phyloP scores from a whole-genome alignment of 2,888 invertebrate species.

The Luffia ferchaultella region DNA sequence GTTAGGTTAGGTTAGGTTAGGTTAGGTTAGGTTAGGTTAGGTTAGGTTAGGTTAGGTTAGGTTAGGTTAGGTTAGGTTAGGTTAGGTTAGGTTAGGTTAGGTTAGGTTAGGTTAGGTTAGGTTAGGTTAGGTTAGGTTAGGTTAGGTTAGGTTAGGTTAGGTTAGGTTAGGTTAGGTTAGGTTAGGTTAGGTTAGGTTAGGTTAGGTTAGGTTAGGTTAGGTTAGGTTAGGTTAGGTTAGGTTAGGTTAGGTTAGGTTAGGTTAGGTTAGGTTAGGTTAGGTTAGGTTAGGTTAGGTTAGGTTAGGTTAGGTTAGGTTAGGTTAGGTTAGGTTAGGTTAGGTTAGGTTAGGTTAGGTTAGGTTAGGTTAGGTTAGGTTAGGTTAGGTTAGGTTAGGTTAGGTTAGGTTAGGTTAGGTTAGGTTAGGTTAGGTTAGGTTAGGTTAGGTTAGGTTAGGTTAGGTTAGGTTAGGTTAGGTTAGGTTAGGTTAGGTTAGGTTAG shows the following conservation, averaged over 20 bases:
- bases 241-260: conserved; percentile 9
- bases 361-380: neutral
- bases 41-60: conserved; percentile 12
- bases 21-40: conserved; percentile 13
- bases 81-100: conserved; percentile 9
- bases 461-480: too few species aligned
- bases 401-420: too few species aligned
- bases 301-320: conserved; percentile 13
- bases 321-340: conserved; percentile 13
- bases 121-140: conserved; percentile 14
- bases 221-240: conserved; percentile 9
- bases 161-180: conserved; percentile 12
- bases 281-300: conserved; percentile 10
- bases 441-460: too few species aligned
- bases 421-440: too few species aligned
- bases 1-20: conserved; percentile 13
- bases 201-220: conserved; percentile 8
- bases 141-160: conserved; percentile 14
- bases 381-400: neutral
- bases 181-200: conserved; percentile 10
- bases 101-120: conserved; percentile 12
- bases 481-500: too few species aligned
- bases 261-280: conserved; percentile 8
- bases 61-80: conserved; percentile 10
- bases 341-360: conserved; percentile 2